These are phyloP conservation scores for Eclectus roratus DNA, from an alignment of 2,113 vertebrate species.

Conservation along the genomic window DNA sequence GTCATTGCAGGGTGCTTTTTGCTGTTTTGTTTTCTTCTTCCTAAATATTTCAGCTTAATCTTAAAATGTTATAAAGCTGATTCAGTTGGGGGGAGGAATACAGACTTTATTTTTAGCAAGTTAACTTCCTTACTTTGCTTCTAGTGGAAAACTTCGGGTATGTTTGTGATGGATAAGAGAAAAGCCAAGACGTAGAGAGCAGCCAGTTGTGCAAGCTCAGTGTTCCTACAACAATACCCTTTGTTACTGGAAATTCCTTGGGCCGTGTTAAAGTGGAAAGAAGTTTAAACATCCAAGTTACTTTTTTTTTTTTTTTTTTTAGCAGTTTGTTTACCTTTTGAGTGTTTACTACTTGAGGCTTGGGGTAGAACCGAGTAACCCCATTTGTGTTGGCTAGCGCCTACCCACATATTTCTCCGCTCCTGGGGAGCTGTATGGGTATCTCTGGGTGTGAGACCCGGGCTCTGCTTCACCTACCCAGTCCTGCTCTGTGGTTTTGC, in stretches of 20 bases:
- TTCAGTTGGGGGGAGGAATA: neutral
- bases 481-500: neutral
- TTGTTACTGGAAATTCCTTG: slow-evolving; percentile 21
- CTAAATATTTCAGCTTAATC: neutral
- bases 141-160: slow-evolving; percentile 2
- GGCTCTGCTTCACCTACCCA: neutral
- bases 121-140: neutral
- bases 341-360: neutral
- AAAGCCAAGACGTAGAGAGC: neutral
- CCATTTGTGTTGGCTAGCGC: neutral
- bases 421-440: neutral
- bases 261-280: neutral
- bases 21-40: neutral
- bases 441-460: neutral
- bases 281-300: neutral
- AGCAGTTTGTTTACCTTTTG: neutral
- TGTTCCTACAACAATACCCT: slow-evolving; percentile 1
- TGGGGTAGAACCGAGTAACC: neutral
- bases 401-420: neutral
- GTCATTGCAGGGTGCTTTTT: neutral
- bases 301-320: neutral
- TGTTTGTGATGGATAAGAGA: neutral
- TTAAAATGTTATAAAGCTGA: neutral
- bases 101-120: neutral
- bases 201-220: slow-evolving; percentile 1